Evolutionary conservation across 2,888 invertebrate genomes (phyloP), one percentile per base, ranked within the genome.

Genomic region (Aphodius sticticus): DNA sequence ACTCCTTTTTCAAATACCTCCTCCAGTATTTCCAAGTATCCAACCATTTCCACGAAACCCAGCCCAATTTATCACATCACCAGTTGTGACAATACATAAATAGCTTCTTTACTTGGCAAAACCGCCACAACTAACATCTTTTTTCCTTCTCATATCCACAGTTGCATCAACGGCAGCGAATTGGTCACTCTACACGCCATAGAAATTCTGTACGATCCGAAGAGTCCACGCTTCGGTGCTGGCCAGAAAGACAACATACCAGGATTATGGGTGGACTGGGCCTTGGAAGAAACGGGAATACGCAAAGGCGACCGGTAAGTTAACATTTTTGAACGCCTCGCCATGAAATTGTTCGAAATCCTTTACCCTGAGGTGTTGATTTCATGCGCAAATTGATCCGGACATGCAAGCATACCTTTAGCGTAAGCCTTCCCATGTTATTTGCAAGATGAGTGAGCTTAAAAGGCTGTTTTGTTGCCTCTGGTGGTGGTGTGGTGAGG

Each of bases 231-330:
- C 81, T 95, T 95, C 88, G 94, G 95, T 83, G 94, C 94, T 35
- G 93, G 93, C 0, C 92, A 93, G 15, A 91, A 93, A 79, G 92
- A 94, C 15, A 93, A 93, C 76, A 35, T 35, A 12, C 92, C 92
- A 6, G 94, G 95, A 12, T 91, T 94, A 16, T 93, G 92, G 87
- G 92, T 97, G 69, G 96, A 96, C 83, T 96, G 97, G 96, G 94
- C 95, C 0, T 90, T 94, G 6, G 96, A 96, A 84, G 94, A 95
- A 83, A 92, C 94, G 70, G 93, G 93, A 2, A 90, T 97, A 76
- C 92, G 92, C 84, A 92, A 94, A 85, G 96, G 95, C 69, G 97
- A 97, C 90, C 87, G 89, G 89, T 89, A 83, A 85, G 86, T 82
- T 37, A 35, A 37, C 35, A 72, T 53, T 53, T 53, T 53, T 53